Evolutionary conservation across 2,797 vertebrate species (phyloP), one percentile per base, ranked within the genome.

Genomic region (Paguma larvata): DNA sequence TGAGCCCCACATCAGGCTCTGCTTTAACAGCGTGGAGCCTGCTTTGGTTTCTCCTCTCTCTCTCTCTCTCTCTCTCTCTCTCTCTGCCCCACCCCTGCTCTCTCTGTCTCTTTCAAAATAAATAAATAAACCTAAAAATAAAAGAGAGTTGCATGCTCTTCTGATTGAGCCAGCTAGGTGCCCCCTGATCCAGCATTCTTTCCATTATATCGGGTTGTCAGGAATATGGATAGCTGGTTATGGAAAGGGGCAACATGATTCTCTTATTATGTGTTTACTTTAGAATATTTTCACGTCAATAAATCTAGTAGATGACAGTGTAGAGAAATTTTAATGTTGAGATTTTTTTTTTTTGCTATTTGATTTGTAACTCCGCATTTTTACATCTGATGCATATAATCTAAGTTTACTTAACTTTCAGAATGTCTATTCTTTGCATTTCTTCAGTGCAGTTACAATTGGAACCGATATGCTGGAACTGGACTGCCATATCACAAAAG

Each of bases 401-500:
- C n/a, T 16, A 75, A 30, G 30, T 88, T 95, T 79, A 32, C 53
- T 38, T 63, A 73, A 62, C 8, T 86, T 85, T 94, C 75, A 93
- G 38, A 80, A 62, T 90, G 62, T 93, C 44, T 97, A 4, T n/a
- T 88, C 95, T 97, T 96, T 95, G 83, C 16, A 65, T 98, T 98
- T 65, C 34, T 98, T 51, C 98, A 99, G 99, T 11, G 99, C 99
- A 1, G 99, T 99, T 89, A 98, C 99, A 77, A 56, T 99, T 25
- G 99, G 99, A 82, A 99, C 99, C 12, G 99, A 99, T 98, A 99
- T 99, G 99, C 88, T 99, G 99, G 99, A 99, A 98, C 92, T 99
- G 91, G 99, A 99, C 97, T 99, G 99, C 98, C 99, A 99, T 98
- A 98, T 99, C 97, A 99, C 99, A 0, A 99, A 99, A 97, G 99